Conservation (phyloP, 2,113 vertebrate genomes). For the Archocentrus centrarchus region DNA sequence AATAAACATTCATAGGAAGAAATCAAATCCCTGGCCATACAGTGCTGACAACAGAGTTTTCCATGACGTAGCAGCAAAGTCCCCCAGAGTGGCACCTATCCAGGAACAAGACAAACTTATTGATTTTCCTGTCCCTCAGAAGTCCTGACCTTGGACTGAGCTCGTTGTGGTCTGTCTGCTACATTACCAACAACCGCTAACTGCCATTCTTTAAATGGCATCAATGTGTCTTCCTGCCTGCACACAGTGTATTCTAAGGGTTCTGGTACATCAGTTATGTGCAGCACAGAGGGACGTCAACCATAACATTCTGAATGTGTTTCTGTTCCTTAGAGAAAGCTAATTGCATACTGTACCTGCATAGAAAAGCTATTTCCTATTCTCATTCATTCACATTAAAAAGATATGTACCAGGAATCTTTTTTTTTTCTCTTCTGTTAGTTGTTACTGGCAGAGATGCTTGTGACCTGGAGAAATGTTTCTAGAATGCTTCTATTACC, state of each 20-base stretch:
- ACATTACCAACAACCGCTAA: constrained; percentile 44
- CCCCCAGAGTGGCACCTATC: constrained; percentile 15
- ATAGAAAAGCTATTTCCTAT: constrained; percentile 16
- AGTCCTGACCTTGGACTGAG: constrained; percentile 58
- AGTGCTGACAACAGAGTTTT: constrained; percentile 5
- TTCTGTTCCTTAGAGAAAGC: constrained; percentile 41
- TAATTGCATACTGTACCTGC: constrained; percentile 36
- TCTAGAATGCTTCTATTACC: background rate
- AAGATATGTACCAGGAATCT: background rate
- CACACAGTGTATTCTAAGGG: constrained; percentile 25
- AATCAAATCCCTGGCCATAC: background rate
- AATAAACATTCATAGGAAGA: background rate
- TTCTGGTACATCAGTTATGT: constrained; percentile 57
- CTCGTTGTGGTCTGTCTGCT: constrained; percentile 44
- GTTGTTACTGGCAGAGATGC: background rate
- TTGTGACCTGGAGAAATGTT: background rate
- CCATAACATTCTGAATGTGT: constrained; percentile 18
- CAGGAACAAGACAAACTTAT: constrained; percentile 58
- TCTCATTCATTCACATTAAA: constrained; percentile 12
- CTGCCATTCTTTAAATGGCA: constrained; percentile 52
- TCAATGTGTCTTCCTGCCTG: constrained; percentile 22
- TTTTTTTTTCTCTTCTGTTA: background rate
- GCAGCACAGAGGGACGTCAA: constrained; percentile 44
- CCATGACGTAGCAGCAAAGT: background rate
- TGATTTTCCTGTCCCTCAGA: constrained; percentile 50